Evolutionary conservation across 1,140 invertebrate species (phyloP), one percentile per base, ranked within the genome.

Genomic region (Zeugodacus cucurbitae): DNA sequence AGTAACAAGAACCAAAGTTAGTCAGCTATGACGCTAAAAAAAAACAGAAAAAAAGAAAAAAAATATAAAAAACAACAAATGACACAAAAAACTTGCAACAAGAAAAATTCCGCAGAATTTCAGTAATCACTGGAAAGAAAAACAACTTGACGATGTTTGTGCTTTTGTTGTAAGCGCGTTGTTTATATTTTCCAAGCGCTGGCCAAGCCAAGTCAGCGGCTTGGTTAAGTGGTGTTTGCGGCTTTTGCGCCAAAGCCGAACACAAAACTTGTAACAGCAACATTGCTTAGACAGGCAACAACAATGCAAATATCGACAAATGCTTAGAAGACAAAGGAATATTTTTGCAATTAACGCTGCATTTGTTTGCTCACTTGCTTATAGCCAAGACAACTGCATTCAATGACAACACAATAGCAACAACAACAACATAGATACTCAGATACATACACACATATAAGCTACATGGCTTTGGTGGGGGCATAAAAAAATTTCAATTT

Each of bases 401-500:
- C 74, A 82, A 48, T 82, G 74, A 82, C 74, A 82, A 82, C 74
- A 82, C 14, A 29, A 37, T n/a, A 54, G 11, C n/a, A 48, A 54
- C 74, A 82, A 48, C 74, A 82, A 82, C 41, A 82, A 82, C 74
- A 82, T 3, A 0, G 2, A 26, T n/a, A n/a, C n/a, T n/a, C 37
- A 74, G 29, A 5, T n/a, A 70, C 2, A 70, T 41, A 41, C 7
- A 7, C 7, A 41, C 4, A 54, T 54, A 17, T 8, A 44, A 44
- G 1, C 10, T 44, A n/a, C n/a, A n/a, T n/a, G n/a, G n/a, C 37
- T n/a, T 37, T 78, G 41, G 20, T 44, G 34, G 22, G 22, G 26
- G 74, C 34, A 82, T 82, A 82, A 86, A 86, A 74, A 86, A 89
- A 89, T 91, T 92, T 92, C 89, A 91, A 92, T 92, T 92, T 91